phyloP scores from a whole-genome alignment of 2,113 vertebrate species.

The Tyrannus savana region DNA sequence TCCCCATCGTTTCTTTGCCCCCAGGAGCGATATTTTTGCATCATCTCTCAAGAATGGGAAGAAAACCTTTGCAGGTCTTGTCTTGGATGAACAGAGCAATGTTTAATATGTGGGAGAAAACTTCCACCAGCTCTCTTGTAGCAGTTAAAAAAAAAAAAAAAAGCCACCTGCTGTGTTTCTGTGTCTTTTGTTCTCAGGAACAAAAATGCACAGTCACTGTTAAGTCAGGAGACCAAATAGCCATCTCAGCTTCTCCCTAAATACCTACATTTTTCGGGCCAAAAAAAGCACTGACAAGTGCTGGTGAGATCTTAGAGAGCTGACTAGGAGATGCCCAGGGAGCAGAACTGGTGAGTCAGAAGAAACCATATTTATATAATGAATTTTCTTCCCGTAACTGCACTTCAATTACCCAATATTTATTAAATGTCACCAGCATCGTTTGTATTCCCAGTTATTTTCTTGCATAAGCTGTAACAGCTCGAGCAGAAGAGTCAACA shows the following conservation, averaged over 20 bases:
- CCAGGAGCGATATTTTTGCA: background rate
- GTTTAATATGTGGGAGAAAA: background rate
- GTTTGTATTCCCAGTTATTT: slow-evolving; percentile 17
- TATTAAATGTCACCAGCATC: slow-evolving; percentile 50
- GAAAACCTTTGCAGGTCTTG: background rate
- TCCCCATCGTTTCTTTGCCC: background rate
- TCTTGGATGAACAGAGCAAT: background rate
- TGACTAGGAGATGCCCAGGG: background rate
- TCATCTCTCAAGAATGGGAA: background rate
- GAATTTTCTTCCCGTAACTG: slow-evolving; percentile 22
- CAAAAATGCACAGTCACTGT: background rate
- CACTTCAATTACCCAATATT: slow-evolving; percentile 48
- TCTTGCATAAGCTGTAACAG: slow-evolving; percentile 21
- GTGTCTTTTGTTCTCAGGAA: slow-evolving; percentile 3
- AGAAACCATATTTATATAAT: background rate
- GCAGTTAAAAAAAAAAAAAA: background rate
- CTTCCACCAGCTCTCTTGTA: background rate
- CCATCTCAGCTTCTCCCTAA: background rate
- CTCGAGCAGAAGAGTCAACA: background rate
- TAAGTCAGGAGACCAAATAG: background rate
- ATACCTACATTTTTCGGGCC: background rate
- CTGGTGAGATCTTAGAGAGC: background rate
- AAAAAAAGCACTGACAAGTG: background rate
- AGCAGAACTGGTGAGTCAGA: slow-evolving; percentile 31
- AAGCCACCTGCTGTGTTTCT: slow-evolving; percentile 13